Conservation (phyloP, 2,797 vertebrate species). For the Delichon dasypus region DNA sequence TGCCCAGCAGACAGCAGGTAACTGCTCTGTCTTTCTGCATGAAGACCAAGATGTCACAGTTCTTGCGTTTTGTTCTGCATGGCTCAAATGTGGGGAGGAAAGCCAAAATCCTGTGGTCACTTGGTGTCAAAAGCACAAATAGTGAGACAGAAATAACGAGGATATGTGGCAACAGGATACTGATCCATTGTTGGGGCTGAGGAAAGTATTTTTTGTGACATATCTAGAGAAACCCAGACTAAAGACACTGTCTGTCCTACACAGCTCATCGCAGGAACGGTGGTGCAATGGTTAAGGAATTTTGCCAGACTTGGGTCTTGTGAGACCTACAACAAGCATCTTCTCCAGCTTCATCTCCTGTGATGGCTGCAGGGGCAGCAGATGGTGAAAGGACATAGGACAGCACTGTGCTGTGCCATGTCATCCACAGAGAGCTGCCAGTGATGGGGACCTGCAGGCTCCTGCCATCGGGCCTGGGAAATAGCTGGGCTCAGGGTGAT, state of each 20-base stretch:
- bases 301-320: background rate
- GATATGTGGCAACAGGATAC: accelerated
- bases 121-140: background rate
- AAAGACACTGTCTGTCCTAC: background rate
- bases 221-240: background rate
- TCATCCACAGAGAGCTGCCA: accelerated
- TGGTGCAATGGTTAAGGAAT: accelerated
- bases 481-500: background rate
- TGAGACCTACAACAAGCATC: background rate
- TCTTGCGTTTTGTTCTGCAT: background rate
- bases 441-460: accelerated
- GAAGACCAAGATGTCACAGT: accelerated
- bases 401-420: accelerated
- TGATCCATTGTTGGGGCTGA: background rate
- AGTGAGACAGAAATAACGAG: background rate
- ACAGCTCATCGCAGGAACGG: accelerated
- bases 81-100: background rate
- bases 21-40: accelerated
- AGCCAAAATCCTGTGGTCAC: background rate
- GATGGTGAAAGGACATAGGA: background rate
- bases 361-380: accelerated
- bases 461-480: accelerated
- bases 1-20: background rate
- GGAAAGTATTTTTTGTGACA: background rate
- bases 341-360: background rate